These are phyloP conservation scores for Tyria jacobaeae DNA, from an alignment of 2,888 invertebrate genomes.

Conservation along the genomic window DNA sequence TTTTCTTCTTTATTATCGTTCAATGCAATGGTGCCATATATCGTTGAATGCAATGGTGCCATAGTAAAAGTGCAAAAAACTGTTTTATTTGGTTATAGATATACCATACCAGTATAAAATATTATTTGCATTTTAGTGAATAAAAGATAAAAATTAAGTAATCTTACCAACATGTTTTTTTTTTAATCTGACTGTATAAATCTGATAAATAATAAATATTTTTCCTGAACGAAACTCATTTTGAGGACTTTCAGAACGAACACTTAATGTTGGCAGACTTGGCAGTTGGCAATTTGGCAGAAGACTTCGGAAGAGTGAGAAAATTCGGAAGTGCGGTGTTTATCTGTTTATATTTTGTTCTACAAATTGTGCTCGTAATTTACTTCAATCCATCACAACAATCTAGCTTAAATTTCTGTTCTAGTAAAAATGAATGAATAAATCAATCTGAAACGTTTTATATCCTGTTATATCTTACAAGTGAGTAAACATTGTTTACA, in stretches of 20 bases:
- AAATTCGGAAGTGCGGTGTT: constrained; percentile 42
- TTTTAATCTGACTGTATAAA: too few species aligned
- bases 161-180: too few species aligned
- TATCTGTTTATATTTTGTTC: constrained; percentile 23
- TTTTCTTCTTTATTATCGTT: too few species aligned
- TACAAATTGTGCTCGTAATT: constrained; percentile 7
- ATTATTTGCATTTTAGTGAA: too few species aligned
- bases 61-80: too few species aligned
- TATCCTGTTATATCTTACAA: constrained; percentile 3
- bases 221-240: neutral
- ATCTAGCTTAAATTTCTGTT: constrained; percentile 3
- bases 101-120: too few species aligned
- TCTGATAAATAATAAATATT: too few species aligned
- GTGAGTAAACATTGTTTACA: constrained; percentile 10
- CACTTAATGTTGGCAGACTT: constrained; percentile 22
- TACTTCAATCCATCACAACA: neutral
- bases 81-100: too few species aligned
- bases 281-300: constrained; percentile 2
- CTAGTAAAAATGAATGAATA: constrained; percentile 1
- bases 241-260: constrained; percentile 10
- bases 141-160: too few species aligned
- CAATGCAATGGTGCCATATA: too few species aligned
- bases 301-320: constrained; percentile 9
- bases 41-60: too few species aligned
- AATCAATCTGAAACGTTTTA: neutral